These are phyloP conservation scores for Drosophila hydei DNA, from an alignment of 1,140 invertebrate species.

Conservation along the genomic window DNA sequence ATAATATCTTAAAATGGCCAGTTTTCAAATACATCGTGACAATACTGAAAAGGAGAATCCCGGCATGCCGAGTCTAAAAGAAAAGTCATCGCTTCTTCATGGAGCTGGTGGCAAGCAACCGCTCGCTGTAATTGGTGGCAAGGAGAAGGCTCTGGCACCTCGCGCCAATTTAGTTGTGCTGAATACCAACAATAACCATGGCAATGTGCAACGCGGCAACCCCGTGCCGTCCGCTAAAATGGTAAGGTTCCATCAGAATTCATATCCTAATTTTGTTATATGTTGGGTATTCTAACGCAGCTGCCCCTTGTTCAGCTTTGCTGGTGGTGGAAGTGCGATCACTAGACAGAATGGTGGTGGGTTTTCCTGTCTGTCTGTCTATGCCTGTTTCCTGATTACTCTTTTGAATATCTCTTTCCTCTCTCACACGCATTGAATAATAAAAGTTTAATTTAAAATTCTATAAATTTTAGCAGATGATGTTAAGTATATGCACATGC, in stretches of 20 bases:
- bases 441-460: background rate
- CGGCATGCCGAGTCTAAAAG: slow-evolving; percentile 48
- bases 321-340: slow-evolving; percentile 75
- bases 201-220: slow-evolving; percentile 62
- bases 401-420: slow-evolving; percentile 2
- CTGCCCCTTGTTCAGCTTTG: slow-evolving; percentile 48
- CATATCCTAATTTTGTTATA: slow-evolving; percentile 26
- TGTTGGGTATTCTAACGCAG: slow-evolving; percentile 67
- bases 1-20: slow-evolving; percentile 83
- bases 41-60: slow-evolving; percentile 86
- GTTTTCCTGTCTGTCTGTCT: slow-evolving; percentile 35
- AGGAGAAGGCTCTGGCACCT: slow-evolving; percentile 62
- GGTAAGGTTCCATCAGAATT: slow-evolving; percentile 53
- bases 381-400: slow-evolving; percentile 11
- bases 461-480: slow-evolving; percentile 36
- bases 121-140: slow-evolving; percentile 53
- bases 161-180: slow-evolving; percentile 83
- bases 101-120: slow-evolving; percentile 51
- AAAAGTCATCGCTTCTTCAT: slow-evolving; percentile 14
- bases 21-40: slow-evolving; percentile 86
- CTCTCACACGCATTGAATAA: slow-evolving; percentile 1
- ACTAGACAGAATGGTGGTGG: slow-evolving; percentile 44
- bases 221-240: slow-evolving; percentile 65
- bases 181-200: slow-evolving; percentile 82
- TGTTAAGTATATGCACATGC: background rate